phyloP scores from a whole-genome alignment of 2,888 invertebrate genomes.

The Lycaena phlaeas region DNA sequence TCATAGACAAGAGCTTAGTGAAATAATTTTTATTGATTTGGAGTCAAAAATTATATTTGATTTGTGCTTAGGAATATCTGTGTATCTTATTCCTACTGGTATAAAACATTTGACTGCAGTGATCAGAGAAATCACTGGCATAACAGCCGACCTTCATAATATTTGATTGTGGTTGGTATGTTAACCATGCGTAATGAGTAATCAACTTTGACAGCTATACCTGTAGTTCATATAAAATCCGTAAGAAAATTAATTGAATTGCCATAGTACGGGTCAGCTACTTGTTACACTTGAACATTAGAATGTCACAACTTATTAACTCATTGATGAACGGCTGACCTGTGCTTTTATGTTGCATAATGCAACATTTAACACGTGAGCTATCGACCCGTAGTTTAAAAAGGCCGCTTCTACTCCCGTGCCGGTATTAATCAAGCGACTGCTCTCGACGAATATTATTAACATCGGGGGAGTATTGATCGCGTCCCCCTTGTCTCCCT shows the following conservation, averaged over 20 bases:
- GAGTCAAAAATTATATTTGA: too few relatives aligned
- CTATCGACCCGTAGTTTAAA: constrained; percentile 49
- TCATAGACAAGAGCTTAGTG: too few relatives aligned
- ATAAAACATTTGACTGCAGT: too few relatives aligned
- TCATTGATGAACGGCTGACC: constrained; percentile 42
- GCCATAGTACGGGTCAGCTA: constrained; percentile 16
- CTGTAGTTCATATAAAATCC: constrained; percentile 5
- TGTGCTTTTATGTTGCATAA: constrained; percentile 30
- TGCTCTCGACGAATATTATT: constrained; percentile 42
- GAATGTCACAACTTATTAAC: constrained; percentile 41
- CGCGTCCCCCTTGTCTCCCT: constrained; percentile 26
- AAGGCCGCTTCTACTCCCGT: constrained; percentile 41
- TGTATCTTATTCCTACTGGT: too few relatives aligned
- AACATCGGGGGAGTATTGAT: constrained; percentile 39
- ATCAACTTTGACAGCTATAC: not conserved
- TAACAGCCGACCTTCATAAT: too few relatives aligned
- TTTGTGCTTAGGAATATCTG: too few relatives aligned
- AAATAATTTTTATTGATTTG: too few relatives aligned
- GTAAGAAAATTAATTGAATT: constrained; percentile 13
- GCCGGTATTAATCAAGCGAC: constrained; percentile 42
- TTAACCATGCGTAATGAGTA: not conserved
- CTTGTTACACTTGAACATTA: constrained; percentile 24
- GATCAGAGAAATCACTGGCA: too few relatives aligned
- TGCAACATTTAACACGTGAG: constrained; percentile 42
- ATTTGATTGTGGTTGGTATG: too few relatives aligned